Conservation (phyloP, 2,888 invertebrate genomes). For the Agrenia bidenticulata region DNA sequence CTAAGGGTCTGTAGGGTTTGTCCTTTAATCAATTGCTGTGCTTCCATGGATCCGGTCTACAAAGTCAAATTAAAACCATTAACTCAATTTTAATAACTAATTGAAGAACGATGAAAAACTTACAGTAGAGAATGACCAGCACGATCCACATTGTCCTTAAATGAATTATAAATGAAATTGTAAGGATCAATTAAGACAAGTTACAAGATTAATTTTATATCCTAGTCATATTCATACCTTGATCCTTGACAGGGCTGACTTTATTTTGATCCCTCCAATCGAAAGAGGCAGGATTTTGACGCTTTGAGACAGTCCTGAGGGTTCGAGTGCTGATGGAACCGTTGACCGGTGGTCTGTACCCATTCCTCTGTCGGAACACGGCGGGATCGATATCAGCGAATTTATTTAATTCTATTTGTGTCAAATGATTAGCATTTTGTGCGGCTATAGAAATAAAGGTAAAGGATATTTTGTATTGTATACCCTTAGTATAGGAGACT, state of each 20-base stretch:
- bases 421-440: too few relatives aligned
- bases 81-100: not conserved
- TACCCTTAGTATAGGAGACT: not conserved
- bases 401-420: not conserved
- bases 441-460: too few relatives aligned
- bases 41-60: not conserved
- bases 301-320: not conserved
- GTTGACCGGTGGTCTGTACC: not conserved
- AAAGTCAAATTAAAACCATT: not conserved
- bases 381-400: not conserved
- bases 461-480: too few relatives aligned
- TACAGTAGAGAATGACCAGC: not conserved
- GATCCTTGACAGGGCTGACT: not conserved
- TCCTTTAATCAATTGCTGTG: not conserved
- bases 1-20: not conserved
- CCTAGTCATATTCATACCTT: not conserved
- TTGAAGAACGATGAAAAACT: not conserved
- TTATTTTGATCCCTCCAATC: constrained; percentile 3
- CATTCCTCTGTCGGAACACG: not conserved
- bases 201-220: not conserved
- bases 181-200: not conserved
- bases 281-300: not conserved
- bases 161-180: not conserved
- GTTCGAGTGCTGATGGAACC: too few relatives aligned
- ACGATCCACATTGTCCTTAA: not conserved